A percentile compares a stretch with the other conserved stretches of the same genome.
phyloP scores from a whole-genome alignment of 92 coral and sea anemone species.

The Parazoanthus swiftii region DNA sequence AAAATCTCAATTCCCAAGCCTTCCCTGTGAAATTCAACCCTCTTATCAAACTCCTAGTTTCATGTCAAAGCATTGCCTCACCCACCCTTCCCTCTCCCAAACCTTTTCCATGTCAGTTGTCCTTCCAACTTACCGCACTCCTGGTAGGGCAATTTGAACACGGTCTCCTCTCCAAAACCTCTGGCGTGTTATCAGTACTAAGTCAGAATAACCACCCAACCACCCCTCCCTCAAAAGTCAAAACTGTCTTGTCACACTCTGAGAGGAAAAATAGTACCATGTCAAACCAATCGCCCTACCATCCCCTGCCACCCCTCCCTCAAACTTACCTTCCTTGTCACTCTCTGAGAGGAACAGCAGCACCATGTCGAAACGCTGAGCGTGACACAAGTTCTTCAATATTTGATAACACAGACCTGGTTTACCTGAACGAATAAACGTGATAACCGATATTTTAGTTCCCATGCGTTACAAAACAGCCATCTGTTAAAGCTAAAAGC shows the following conservation, averaged over 20 bases:
- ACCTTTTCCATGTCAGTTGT: too few relatives aligned
- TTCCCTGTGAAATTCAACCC: background rate
- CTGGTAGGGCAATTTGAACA: too few relatives aligned
- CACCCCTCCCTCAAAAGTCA: background rate
- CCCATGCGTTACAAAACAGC: background rate
- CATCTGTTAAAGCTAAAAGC: background rate
- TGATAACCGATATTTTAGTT: too few relatives aligned
- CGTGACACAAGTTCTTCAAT: slow-evolving; percentile 63
- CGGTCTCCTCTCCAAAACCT: background rate
- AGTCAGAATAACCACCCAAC: background rate
- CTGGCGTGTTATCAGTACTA: background rate
- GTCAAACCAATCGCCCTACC: background rate
- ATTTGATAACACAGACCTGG: slow-evolving; percentile 66
- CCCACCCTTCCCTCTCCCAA: background rate
- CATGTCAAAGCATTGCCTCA: background rate
- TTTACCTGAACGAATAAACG: slow-evolving; percentile 60
- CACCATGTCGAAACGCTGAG: slow-evolving; percentile 85
- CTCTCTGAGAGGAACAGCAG: slow-evolving; percentile 67
- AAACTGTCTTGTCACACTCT: background rate
- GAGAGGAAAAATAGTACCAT: background rate
- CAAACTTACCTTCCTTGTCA: slow-evolving; percentile 39
- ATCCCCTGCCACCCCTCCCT: background rate
- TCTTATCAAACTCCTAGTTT: background rate
- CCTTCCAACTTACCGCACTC: background rate
- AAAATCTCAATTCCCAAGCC: background rate